A percentile compares a stretch with the other conserved stretches of the same genome.
These are phyloP conservation scores for Syngnathus typhle DNA, from an alignment of 2,113 vertebrate species.

Conservation along the genomic window DNA sequence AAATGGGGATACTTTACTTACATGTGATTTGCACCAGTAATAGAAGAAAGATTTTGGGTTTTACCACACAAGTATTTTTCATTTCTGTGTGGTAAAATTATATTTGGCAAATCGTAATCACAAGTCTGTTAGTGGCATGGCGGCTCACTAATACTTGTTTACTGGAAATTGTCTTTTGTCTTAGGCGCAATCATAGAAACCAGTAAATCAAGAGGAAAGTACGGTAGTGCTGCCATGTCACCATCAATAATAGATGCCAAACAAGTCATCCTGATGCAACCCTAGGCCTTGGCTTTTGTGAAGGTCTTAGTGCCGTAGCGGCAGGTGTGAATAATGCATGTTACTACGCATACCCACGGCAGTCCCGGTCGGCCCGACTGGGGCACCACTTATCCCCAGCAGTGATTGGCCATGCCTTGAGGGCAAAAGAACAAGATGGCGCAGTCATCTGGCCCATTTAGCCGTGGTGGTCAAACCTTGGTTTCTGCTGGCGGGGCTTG, in stretches of 20 bases:
- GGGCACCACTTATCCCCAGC: conserved; percentile 56
- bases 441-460: conserved; percentile 74
- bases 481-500: conserved; percentile 58
- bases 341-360: conserved; percentile 58
- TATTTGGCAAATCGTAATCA: conserved; percentile 27
- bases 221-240: conserved; percentile 61
- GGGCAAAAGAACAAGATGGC: conserved; percentile 67
- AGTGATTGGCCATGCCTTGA: conserved; percentile 64
- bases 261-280: conserved; percentile 68
- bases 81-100: conserved; percentile 37
- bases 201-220: conserved; percentile 70
- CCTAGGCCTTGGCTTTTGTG: conserved; percentile 64
- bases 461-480: conserved; percentile 63
- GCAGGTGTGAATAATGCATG: conserved; percentile 71
- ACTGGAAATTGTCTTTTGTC: conserved; percentile 67
- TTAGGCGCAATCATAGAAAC: conserved; percentile 67
- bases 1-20: neutral
- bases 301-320: conserved; percentile 66
- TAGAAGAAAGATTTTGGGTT: conserved; percentile 31
- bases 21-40: neutral
- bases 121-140: conserved; percentile 35
- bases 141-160: conserved; percentile 56
- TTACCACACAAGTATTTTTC: conserved; percentile 15
- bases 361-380: conserved; percentile 52
- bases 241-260: conserved; percentile 73